phyloP scores from a whole-genome alignment of 2,797 vertebrate species.

The Falco cherrug region DNA sequence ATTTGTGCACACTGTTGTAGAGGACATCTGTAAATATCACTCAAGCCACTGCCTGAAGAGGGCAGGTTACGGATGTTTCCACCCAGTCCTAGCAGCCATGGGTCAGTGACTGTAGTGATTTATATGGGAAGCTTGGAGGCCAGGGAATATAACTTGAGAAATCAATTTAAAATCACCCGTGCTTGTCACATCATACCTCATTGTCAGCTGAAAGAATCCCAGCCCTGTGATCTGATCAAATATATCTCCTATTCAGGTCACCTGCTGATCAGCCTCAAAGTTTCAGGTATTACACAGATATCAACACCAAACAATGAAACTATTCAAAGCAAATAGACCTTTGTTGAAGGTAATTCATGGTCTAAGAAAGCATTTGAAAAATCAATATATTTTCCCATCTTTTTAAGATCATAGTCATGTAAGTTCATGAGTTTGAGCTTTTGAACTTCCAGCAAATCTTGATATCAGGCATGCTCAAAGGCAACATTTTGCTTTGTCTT shows the following conservation, averaged over 20 bases:
- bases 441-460: not conserved
- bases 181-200: not conserved
- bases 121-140: not conserved
- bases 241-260: not conserved
- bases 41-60: not conserved
- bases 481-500: not conserved
- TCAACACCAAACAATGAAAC: not conserved
- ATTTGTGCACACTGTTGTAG: fast-evolving
- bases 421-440: not conserved
- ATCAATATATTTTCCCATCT: not conserved
- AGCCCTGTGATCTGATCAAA: fast-evolving
- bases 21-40: not conserved
- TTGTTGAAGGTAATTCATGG: not conserved
- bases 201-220: not conserved
- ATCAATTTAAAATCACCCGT: not conserved
- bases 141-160: not conserved
- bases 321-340: fast-evolving
- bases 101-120: not conserved
- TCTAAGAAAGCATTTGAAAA: not conserved
- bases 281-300: not conserved
- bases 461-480: not conserved
- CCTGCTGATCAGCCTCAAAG: not conserved
- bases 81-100: not conserved
- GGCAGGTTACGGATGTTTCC: not conserved
- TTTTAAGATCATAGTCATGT: not conserved